Evolutionary conservation across 53 echinoderm and acorn worm species (phyloP).

Genomic region (Arbacia lixula): DNA sequence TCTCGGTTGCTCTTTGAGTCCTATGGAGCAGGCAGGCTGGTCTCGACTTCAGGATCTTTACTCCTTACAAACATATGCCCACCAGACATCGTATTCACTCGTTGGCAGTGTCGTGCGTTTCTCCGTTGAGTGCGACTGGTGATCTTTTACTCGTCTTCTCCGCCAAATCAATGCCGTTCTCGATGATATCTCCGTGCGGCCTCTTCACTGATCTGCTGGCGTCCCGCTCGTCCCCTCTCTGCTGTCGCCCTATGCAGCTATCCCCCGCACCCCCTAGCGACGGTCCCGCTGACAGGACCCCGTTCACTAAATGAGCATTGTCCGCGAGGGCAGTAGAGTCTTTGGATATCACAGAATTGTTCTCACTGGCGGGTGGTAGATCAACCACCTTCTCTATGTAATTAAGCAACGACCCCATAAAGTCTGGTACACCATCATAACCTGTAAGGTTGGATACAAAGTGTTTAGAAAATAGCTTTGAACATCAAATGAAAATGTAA

Average conservation of each 20-base stretch:
- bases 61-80: too few species aligned
- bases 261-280: not conserved
- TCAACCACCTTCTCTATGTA: conserved; percentile 65
- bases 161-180: conserved; percentile 11
- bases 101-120: too few species aligned
- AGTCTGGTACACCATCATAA: conserved; percentile 89
- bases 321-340: not conserved
- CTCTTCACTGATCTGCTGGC: conserved; percentile 17
- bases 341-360: conserved; percentile 9
- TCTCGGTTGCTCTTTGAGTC: too few species aligned
- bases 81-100: conserved; percentile 4
- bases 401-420: conserved; percentile 68
- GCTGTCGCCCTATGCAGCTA: not conserved
- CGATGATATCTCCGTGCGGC: not conserved
- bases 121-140: not conserved
- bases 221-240: too few species aligned
- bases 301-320: not conserved
- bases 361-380: not conserved
- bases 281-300: not conserved
- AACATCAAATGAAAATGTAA: too few species aligned
- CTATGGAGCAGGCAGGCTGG: too few species aligned
- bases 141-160: not conserved
- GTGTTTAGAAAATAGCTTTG: too few species aligned
- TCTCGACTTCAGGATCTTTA: too few species aligned
- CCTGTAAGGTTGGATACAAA: conserved; percentile 52